These are phyloP conservation scores for Paracentrotus lividus DNA, from an alignment of 53 echinoderm and acorn worm species.

Conservation along the genomic window DNA sequence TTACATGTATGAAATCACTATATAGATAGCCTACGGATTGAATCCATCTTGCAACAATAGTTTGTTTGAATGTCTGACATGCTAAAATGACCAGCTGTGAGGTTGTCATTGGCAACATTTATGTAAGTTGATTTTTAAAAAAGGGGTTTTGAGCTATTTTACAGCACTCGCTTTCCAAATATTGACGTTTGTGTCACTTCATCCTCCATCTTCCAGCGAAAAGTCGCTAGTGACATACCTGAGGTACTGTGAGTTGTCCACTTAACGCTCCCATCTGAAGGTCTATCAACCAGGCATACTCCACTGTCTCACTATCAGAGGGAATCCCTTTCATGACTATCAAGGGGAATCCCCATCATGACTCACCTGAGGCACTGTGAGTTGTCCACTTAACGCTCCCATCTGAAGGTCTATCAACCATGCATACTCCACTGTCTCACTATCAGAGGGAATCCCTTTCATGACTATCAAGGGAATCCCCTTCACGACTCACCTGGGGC, in stretches of 20 bases:
- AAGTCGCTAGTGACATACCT: too few relatives aligned
- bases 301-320: constrained; percentile 79
- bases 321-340: constrained; percentile 83
- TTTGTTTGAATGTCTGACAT: too few relatives aligned
- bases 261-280: constrained; percentile 89
- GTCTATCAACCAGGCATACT: constrained; percentile 97
- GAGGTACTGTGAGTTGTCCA: constrained; percentile 87
- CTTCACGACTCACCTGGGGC: constrained; percentile 78
- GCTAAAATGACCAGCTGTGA: too few relatives aligned
- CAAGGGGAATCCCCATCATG: neutral
- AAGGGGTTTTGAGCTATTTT: too few relatives aligned
- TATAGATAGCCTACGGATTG: too few relatives aligned
- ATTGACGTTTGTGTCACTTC: too few relatives aligned
- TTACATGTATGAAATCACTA: too few relatives aligned
- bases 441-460: constrained; percentile 64
- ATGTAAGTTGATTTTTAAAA: too few relatives aligned
- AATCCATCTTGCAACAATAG: too few relatives aligned
- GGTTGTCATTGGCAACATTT: too few relatives aligned
- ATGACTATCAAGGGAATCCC: neutral
- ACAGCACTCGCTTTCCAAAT: too few relatives aligned
- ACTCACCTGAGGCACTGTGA: constrained; percentile 92
- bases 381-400: constrained; percentile 87
- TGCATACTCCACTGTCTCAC: constrained; percentile 87
- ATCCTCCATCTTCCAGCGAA: too few relatives aligned
- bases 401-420: constrained; percentile 96